Evolutionary conservation across 2,113 vertebrate species (phyloP), one percentile per base, ranked within the genome.

Genomic region (Pollimyrus isidori): DNA sequence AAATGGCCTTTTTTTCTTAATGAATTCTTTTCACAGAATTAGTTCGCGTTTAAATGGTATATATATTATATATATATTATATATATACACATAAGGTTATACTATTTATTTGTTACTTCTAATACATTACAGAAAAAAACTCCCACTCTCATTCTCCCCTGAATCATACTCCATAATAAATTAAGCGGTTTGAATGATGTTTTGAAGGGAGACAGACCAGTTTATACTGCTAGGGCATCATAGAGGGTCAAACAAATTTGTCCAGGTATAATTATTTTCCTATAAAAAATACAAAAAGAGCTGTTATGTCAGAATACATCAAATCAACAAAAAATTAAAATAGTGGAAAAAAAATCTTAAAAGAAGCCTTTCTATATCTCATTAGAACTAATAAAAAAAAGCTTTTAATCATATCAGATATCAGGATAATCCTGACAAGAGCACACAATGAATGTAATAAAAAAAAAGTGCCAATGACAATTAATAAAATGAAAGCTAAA

Each of bases 261-360:
- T 42, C 65, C 7, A 85, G 76, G 88, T 80, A 88, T 90, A 85
- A 80, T 89, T 89, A 89, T 39, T 23, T 48, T 89, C 50, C 90
- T 62, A 42, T 26, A 87, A 11, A 91, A 53, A 87, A 90, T 90
- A 93, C 91, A 91, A 46, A 82, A 87, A 42, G 45, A 88, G 58
- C 62, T n/a, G 39, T 46, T 26, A 62, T 89, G 30, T 46, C 26
- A 82, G 23, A 56, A 58, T 84, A 84, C 21, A 58, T 21, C 45
- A 45, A 87, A 35, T 87, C 87, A 45, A 45, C 15, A 39, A 65
- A 56, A 58, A 58, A 62, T 4, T 42, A 52, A 50, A 86, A 49
- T n/a, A 85, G 23, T 58, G 26, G 23, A 45, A 62, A 87, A 62
- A 65, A 13, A 17, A 17, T 45, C 87, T 65, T 42, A 62, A 65